Base-by-base conservation (phyloP, 1,140 invertebrate species). In the Ceratosolen fusciceps region DNA sequence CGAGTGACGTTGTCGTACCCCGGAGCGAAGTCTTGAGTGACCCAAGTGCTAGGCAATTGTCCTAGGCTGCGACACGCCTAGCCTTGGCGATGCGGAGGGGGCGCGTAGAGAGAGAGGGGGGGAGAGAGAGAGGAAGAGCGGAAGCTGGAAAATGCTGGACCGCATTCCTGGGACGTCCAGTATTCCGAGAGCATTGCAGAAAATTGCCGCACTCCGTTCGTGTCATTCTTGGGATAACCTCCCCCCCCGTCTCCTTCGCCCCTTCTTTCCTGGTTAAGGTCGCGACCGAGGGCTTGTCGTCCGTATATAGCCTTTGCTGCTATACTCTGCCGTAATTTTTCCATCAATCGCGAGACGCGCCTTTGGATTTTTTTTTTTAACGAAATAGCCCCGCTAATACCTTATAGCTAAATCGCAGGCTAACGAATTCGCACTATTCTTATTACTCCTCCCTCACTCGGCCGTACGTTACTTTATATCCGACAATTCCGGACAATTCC, bases 141-240 rank as follows among this genome's bases (percentile, higher is more conserved):
- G 84, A 80, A 85, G 82, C 83, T 86, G 83, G 84, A 85, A 88
- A 88, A 88, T 87, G 85, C 86, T 88, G 85, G 87, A 86, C 86
- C 83, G 84, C 86, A 89, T 89, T 89, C 87, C 85, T 84, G 84
- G 84, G 87, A 84, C 82, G 84, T 86, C 83, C 83, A 84, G 87
- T 88, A 88, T 88, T 85, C 87, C 84, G 84, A 85, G 83, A 85
- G 85, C 88, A 89, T 89, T 88, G 87, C 88, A 87, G 82, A 84
- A 88, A 88, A 89, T 88, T 89, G 87, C 87, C 86, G 83, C 86
- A 88, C 87, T 88, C 84, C 85, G 87, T 87, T 83, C 86, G 83
- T 86, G 87, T 88, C 87, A 88, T 88, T 88, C 86, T 80, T 81
- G 75, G 80, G 84, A 82, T 81, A 83, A 81, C 81, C 72, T 19